phyloP scores from a whole-genome alignment of 2,113 vertebrate species.

The Neodon shergylaensis region DNA sequence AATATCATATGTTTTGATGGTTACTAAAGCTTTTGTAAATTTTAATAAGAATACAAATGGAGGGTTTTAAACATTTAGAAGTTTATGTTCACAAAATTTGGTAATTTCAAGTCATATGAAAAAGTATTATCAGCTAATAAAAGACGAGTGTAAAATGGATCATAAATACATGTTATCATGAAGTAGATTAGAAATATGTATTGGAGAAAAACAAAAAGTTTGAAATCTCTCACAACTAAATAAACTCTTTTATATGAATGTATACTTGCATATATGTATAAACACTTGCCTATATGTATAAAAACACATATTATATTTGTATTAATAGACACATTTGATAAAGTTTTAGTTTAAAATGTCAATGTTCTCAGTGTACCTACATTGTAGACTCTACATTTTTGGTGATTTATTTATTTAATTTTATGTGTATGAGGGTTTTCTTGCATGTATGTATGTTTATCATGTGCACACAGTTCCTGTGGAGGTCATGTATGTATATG shows the following conservation, averaged over 20 bases:
- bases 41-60: slow-evolving; percentile 6
- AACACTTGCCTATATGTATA: neutral
- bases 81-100: slow-evolving; percentile 1
- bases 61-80: slow-evolving; percentile 12
- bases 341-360: slow-evolving; percentile 52
- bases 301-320: neutral
- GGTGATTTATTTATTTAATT: neutral
- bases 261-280: neutral
- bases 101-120: slow-evolving; percentile 29
- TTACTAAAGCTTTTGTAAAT: slow-evolving; percentile 36
- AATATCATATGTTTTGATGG: neutral
- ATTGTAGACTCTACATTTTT: neutral
- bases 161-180: neutral
- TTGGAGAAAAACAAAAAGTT: slow-evolving; percentile 23
- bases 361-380: neutral
- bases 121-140: slow-evolving; percentile 30
- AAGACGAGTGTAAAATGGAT: neutral
- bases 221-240: neutral
- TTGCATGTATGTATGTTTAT: neutral
- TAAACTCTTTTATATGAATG: neutral
- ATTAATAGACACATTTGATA: neutral
- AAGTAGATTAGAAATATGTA: neutral
- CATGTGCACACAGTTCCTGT: neutral
- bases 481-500: no score
- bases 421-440: neutral